These are phyloP conservation scores for Cololabis saira DNA, from an alignment of 2,113 vertebrate species.

Conservation along the genomic window DNA sequence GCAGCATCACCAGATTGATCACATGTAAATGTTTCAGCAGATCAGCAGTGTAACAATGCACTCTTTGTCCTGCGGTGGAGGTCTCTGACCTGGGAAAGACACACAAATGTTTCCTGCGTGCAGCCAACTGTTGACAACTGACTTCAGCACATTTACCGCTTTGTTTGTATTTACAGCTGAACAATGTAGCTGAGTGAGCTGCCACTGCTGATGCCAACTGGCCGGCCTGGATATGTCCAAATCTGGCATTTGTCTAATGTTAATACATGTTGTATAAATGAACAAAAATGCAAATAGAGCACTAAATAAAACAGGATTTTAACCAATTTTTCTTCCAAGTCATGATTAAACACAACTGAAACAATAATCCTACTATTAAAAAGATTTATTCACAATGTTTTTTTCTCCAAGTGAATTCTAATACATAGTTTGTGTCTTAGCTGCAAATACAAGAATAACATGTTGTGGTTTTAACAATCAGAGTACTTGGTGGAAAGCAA, in stretches of 20 bases:
- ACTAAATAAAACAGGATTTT: not conserved
- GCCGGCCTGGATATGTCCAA: not conserved
- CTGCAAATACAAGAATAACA: too few species aligned
- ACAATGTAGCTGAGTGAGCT: conserved; percentile 5
- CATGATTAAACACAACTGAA: not conserved
- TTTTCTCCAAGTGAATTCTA: too few species aligned
- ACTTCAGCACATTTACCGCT: conserved; percentile 56
- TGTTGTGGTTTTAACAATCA: too few species aligned
- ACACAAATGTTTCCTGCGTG: conserved; percentile 43
- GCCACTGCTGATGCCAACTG: conserved; percentile 15
- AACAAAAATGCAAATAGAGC: not conserved
- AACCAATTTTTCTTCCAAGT: not conserved
- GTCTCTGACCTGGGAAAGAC: conserved; percentile 43
- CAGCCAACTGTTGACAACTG: conserved; percentile 30
- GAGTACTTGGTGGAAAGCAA: too few species aligned
- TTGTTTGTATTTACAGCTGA: conserved; percentile 53
- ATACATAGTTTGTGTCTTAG: too few species aligned
- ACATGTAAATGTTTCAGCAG: conserved; percentile 8
- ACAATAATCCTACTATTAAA: not conserved
- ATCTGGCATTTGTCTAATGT: not conserved
- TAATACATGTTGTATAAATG: not conserved
- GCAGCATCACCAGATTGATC: conserved; percentile 13
- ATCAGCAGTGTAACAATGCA: conserved; percentile 40
- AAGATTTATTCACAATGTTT: too few species aligned
- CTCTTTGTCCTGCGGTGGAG: conserved; percentile 47